Percentiles rank a stretch among this genome's conserved stretches.
These are phyloP conservation scores for Koerneria pararmatus DNA, from an alignment of 2,888 invertebrate genomes.

Conservation along the genomic window DNA sequence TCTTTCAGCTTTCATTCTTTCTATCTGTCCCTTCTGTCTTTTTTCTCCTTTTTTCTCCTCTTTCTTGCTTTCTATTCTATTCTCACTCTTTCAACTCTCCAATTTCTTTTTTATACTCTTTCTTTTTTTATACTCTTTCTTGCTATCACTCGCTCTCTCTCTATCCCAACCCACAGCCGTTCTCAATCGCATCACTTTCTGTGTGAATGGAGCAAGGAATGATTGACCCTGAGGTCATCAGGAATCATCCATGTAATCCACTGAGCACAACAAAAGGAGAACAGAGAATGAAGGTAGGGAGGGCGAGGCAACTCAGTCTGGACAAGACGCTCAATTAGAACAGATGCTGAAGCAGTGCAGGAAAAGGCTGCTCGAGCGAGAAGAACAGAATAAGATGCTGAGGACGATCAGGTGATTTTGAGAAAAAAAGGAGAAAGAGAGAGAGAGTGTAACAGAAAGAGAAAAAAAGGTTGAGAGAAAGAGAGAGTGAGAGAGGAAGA, in stretches of 20 bases:
- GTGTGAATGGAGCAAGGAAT: no score
- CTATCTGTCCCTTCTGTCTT: slow-evolving; percentile 14
- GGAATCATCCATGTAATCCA: no score
- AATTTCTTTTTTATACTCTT: no score
- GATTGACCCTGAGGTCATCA: no score
- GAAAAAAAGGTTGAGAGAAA: slow-evolving; percentile 8
- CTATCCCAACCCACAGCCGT: no score
- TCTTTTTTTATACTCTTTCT: no score
- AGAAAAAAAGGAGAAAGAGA: neutral
- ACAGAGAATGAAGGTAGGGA: no score
- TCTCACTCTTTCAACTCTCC: no score
- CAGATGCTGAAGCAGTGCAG: neutral
- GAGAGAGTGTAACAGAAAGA: slow-evolving; percentile 8
- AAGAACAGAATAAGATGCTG: neutral
- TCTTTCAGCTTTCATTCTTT: neutral
- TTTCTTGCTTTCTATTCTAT: no score
- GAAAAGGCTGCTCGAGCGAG: slow-evolving; percentile 5
- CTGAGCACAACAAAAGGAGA: no score
- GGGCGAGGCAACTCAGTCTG: slow-evolving; percentile 4
- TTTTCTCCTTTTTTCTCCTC: slow-evolving; percentile 10
- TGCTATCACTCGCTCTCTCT: no score
- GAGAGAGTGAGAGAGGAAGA: slow-evolving; percentile 11
- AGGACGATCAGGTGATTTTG: slow-evolving; percentile 3
- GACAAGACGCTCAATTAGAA: neutral
- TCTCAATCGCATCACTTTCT: no score